Conservation (phyloP, 2,113 vertebrate species). For the Gymnobelideus leadbeateri region DNA sequence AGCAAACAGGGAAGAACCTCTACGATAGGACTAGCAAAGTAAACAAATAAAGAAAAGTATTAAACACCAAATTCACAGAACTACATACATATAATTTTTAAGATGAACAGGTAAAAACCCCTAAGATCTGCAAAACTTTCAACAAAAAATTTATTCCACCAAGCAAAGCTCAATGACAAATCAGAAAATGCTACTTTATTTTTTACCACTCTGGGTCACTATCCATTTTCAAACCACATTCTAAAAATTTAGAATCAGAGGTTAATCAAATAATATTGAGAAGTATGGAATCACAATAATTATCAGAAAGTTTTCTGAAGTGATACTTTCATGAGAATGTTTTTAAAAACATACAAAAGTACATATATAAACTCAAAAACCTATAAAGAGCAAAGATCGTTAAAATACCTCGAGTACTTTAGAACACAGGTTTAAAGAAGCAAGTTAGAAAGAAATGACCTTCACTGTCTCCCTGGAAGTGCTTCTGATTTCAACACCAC, state of each 20-base stretch:
- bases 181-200: background rate
- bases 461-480: background rate
- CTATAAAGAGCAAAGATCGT: background rate
- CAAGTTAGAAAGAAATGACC: background rate
- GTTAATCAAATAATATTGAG: background rate
- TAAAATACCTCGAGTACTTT: background rate
- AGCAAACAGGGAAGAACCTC: constrained; percentile 96
- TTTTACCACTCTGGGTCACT: background rate
- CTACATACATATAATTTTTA: constrained; percentile 10
- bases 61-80: background rate
- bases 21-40: constrained; percentile 89
- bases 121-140: background rate
- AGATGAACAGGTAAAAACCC: background rate
- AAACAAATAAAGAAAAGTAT: constrained; percentile 34
- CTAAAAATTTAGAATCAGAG: background rate
- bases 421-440: background rate
- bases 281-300: background rate
- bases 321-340: background rate
- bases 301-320: background rate
- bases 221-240: background rate
- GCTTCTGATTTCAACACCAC: background rate
- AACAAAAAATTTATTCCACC: constrained; percentile 13
- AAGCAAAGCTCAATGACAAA: background rate
- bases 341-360: background rate
- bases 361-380: background rate